Conservation (phyloP, 2,113 vertebrate species). For the Taxidea taxus region DNA sequence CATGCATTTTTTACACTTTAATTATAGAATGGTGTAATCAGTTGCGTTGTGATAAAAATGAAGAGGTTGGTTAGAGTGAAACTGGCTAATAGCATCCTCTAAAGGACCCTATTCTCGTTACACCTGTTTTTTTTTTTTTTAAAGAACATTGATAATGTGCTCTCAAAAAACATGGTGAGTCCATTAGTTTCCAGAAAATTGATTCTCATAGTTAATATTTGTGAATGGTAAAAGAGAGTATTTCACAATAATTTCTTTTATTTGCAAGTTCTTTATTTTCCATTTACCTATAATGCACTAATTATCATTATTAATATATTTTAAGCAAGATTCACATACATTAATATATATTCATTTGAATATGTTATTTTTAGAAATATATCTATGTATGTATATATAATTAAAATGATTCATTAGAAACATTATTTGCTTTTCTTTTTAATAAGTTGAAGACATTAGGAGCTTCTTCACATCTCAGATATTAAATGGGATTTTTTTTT, state of each 20-base stretch:
- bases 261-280: neutral
- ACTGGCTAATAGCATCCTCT: slow-evolving; percentile 1
- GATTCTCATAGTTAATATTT: neutral
- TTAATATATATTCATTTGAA: neutral
- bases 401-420: neutral
- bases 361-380: neutral
- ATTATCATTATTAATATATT: neutral
- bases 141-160: neutral
- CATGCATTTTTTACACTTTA: neutral
- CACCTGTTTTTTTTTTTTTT: neutral
- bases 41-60: slow-evolving; percentile 12
- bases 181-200: neutral
- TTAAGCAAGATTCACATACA: neutral
- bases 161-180: neutral
- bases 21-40: neutral
- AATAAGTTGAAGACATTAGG: neutral
- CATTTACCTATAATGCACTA: neutral
- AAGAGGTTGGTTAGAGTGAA: neutral
- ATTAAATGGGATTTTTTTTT: neutral
- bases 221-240: neutral
- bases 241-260: neutral
- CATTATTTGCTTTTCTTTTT: neutral
- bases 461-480: neutral
- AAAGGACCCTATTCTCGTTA: neutral
- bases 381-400: neutral